Conservation (phyloP, 2,888 invertebrate species). For the Cyclophora albipunctata region DNA sequence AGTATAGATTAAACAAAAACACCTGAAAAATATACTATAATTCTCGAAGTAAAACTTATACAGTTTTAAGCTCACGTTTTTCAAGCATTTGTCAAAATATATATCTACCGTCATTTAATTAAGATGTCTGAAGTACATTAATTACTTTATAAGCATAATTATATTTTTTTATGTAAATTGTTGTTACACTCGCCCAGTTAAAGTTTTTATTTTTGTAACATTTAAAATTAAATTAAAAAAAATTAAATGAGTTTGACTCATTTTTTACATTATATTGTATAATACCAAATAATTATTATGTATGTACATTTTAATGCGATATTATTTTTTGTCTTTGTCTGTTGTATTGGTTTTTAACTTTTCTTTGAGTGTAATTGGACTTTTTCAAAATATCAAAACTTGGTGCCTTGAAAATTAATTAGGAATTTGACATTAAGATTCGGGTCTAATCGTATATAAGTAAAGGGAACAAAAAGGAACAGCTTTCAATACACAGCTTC, state of each 20-base stretch:
- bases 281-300: constrained; percentile 64
- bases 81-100: too few species aligned
- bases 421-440: too few species aligned
- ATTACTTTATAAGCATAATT: constrained; percentile 43
- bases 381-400: too few species aligned
- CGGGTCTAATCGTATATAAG: too few species aligned
- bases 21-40: too few species aligned
- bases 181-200: constrained; percentile 46
- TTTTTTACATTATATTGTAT: constrained; percentile 50
- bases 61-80: too few species aligned
- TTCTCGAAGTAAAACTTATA: too few species aligned
- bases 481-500: too few species aligned
- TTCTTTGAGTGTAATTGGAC: constrained; percentile 6
- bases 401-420: too few species aligned
- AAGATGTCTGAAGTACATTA: constrained; percentile 32
- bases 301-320: too few species aligned
- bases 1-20: too few species aligned
- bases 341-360: constrained; percentile 57
- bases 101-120: constrained; percentile 5
- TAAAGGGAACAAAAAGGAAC: too few species aligned
- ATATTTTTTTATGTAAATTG: constrained; percentile 25
- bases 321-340: constrained; percentile 51
- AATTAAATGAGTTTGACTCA: constrained; percentile 60
- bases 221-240: constrained; percentile 31
- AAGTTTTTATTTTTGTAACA: constrained; percentile 14